phyloP scores from a whole-genome alignment of 2,888 invertebrate species.

The Chymomyza fuscimana region DNA sequence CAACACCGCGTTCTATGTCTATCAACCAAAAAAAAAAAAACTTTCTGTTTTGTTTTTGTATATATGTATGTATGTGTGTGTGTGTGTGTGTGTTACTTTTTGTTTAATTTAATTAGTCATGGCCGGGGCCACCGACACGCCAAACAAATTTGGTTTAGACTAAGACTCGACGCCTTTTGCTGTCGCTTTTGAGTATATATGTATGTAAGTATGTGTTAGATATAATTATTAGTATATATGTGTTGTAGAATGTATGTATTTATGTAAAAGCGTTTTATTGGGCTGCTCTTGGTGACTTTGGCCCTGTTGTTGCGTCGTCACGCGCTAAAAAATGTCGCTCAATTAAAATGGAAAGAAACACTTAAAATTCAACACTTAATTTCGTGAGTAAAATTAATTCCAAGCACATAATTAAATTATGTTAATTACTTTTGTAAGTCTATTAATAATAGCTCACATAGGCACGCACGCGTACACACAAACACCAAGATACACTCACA shows the following conservation, averaged over 20 bases:
- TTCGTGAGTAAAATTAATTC: conserved; percentile 76
- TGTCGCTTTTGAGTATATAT: background rate
- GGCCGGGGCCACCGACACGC: conserved; percentile 2
- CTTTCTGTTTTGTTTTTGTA: conserved; percentile 6
- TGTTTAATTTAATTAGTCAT: conserved; percentile 66
- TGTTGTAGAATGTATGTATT: background rate
- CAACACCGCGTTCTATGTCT: conserved; percentile 34
- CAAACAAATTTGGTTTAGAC: conserved; percentile 13
- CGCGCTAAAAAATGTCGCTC: conserved; percentile 66
- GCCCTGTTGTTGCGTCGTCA: conserved; percentile 36
- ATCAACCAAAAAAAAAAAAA: background rate
- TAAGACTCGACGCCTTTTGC: conserved; percentile 1
- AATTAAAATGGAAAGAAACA: conserved; percentile 70
- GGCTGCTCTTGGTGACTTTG: background rate
- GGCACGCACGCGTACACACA: conserved; percentile 18
- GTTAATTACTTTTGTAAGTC: conserved; percentile 71
- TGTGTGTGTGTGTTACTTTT: conserved; percentile 53
- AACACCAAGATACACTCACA: conserved; percentile 3
- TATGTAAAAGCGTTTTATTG: conserved; percentile 41
- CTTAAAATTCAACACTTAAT: conserved; percentile 74
- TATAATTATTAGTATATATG: conserved; percentile 36
- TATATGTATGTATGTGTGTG: conserved; percentile 5
- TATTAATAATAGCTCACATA: conserved; percentile 55
- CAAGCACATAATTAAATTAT: conserved; percentile 74
- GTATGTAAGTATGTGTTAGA: background rate